Evolutionary conservation across 2,888 invertebrate species (phyloP).

Genomic region (Drosophila barbarae): DNA sequence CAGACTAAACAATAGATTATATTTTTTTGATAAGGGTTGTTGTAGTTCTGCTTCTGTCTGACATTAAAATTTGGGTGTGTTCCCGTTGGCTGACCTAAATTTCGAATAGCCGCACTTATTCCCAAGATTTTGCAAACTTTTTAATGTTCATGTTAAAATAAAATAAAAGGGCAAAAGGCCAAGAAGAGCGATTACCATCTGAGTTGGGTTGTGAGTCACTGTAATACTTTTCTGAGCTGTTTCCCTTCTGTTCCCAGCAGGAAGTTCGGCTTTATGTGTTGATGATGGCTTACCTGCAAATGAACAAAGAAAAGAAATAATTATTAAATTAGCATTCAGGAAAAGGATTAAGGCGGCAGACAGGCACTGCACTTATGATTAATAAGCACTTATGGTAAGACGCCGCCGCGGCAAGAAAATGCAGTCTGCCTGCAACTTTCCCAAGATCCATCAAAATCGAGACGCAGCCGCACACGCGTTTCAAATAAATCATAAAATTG

Average conservation of each 20-base stretch:
- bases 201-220: constrained; percentile 12
- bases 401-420: constrained; percentile 27
- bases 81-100: constrained; percentile 39
- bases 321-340: constrained; percentile 41
- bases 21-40: constrained; percentile 50
- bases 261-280: constrained; percentile 18
- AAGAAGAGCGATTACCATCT: constrained; percentile 36
- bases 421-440: constrained; percentile 53
- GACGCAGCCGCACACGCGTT: constrained; percentile 46
- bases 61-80: constrained; percentile 17
- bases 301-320: constrained; percentile 29
- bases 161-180: constrained; percentile 22
- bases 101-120: constrained; percentile 11
- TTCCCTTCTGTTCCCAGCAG: constrained; percentile 13
- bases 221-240: neutral
- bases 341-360: constrained; percentile 25
- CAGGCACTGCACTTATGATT: constrained; percentile 40
- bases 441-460: constrained; percentile 41
- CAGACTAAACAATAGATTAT: constrained; percentile 44
- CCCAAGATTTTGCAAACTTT: constrained; percentile 13
- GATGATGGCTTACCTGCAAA: constrained; percentile 59
- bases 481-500: constrained; percentile 59
- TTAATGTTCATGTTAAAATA: constrained; percentile 14
- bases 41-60: constrained; percentile 13
- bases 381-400: constrained; percentile 50